Conservation (phyloP, 2,888 invertebrate species). For the Sinopyrophorus schimmeli region DNA sequence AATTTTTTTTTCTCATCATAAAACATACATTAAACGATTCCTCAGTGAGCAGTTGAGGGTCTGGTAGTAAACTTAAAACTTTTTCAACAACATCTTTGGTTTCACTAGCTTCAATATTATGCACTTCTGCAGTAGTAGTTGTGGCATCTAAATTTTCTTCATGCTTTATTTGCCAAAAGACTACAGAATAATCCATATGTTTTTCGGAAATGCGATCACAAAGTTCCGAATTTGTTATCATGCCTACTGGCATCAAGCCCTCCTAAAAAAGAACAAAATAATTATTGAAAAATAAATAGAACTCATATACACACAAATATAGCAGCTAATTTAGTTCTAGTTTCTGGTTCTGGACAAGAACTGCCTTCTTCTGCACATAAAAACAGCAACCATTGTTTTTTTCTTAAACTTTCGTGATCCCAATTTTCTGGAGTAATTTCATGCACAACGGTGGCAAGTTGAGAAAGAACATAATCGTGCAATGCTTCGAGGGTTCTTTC, state of each 20-base stretch:
- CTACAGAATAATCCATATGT: slow-evolving; percentile 43
- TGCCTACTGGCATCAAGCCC: slow-evolving; percentile 60
- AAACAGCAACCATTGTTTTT: slow-evolving; percentile 61
- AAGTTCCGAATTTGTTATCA: slow-evolving; percentile 53
- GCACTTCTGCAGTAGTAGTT: slow-evolving; percentile 33
- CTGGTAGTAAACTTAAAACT: slow-evolving; percentile 64
- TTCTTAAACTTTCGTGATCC: slow-evolving; percentile 42
- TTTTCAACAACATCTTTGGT: slow-evolving; percentile 62
- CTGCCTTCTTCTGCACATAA: slow-evolving; percentile 62
- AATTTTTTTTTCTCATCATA: background rate
- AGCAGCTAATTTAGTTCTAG: slow-evolving; percentile 68
- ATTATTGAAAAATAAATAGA: slow-evolving; percentile 5
- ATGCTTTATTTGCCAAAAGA: slow-evolving; percentile 51
- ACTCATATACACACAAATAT: slow-evolving; percentile 66
- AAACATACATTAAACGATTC: slow-evolving; percentile 62
- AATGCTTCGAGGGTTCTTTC: slow-evolving; percentile 63
- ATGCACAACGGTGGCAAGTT: slow-evolving; percentile 56
- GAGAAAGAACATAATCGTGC: slow-evolving; percentile 66
- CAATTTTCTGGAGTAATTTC: slow-evolving; percentile 54
- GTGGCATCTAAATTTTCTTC: slow-evolving; percentile 33
- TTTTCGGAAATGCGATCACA: slow-evolving; percentile 56
- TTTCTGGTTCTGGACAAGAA: slow-evolving; percentile 59
- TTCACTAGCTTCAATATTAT: slow-evolving; percentile 50
- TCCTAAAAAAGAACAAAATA: slow-evolving; percentile 43
- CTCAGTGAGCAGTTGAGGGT: slow-evolving; percentile 61